Evolutionary conservation across 2,888 invertebrate genomes (phyloP), one percentile per base, ranked within the genome.

Genomic region (Papilio gigon): DNA sequence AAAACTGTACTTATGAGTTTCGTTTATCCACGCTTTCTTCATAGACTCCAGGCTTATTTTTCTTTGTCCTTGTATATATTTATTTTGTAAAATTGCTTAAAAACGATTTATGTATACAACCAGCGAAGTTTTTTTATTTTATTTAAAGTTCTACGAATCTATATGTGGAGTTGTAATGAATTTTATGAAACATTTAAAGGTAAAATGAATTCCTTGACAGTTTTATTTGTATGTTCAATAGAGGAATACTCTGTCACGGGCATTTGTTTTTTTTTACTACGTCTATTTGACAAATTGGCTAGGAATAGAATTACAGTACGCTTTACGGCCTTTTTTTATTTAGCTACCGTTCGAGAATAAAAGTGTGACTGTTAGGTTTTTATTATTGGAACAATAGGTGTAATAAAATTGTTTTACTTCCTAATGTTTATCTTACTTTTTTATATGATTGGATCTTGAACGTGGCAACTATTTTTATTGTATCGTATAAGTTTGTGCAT

Each of bases 301-400:
- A 77, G 79, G 79, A 84, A 83, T 84, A 83, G 82, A 81, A 76
- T 77, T 77, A 79, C 73, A 73, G 75, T 62, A 74, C 67, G 64
- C 74, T 72, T 75, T 72, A 76, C 66, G 64, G 53, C 71, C 71
- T 72, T 77, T 78, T 77, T 79, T 78, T 78, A 75, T 72, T 73
- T 72, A 66, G 74, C 75, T 75, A 74, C 76, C 77, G 75, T 77
- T 77, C 74, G 70, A 71, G 70, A 74, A 68, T 77, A 78, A 78
- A 76, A 73, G 72, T 71, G 65, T 58, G 72, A 68, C 71, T 71
- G 71, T 75, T 75, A 70, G 71, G 60, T 71, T 73, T 75, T 76
- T 75, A 72, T 74, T 72, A 71, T 67, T 71, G 67, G 71, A 74
- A 70, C 74, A 71, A 75, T 74, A 69, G 75, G 56, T 35, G 68